Base-by-base conservation (phyloP, 2,797 vertebrate genomes). In the Phrynocephalus forsythii region DNA sequence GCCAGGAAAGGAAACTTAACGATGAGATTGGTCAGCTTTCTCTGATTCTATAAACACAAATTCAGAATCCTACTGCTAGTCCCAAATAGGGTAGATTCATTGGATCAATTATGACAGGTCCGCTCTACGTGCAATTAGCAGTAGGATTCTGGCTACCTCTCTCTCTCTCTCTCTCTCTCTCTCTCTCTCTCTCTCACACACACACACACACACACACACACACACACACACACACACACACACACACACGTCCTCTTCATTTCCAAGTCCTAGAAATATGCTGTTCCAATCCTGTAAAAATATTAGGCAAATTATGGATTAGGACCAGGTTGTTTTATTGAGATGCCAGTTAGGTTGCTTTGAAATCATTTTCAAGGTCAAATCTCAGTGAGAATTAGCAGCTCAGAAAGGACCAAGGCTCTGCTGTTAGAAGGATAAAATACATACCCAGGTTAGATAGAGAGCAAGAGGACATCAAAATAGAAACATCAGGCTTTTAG, bases 351-450 rank as follows among this genome's bases (percentile, higher is more conserved):
- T 87, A 89, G 90, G 88, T 5, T 44, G 30, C 92, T 80, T 76
- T 89, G 92, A 92, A 88, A 93, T 89, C 93, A 91, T 92, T 93
- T 91, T 91, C 93, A 93, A 95, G 92, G 90, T 88, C 89, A 90
- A 89, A 77, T 94, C 91, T 95, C 91, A 88, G 92, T 91, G 94
- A 93, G 93, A 93, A 93, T 5, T 72, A 93, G 86, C 89, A 82
- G 93, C 93, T 91, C 93, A 90, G 92, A 94, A 95, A 92, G 92
- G 93, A 94, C 92, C 92, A 88, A 94, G 94, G 20, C 90, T 88
- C 91, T 94, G 91, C 89, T 86, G 90, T 95, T 86, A 68, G 88
- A 87, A 82, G 2, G 0, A 93, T 93, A 95, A 93, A 77, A 82
- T 60, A 76, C 28, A 71, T 76, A 38, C 50, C 52, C 48, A 26